Base-by-base conservation (phyloP, 2,113 vertebrate genomes). In the Anarrhichthys ocellatus region DNA sequence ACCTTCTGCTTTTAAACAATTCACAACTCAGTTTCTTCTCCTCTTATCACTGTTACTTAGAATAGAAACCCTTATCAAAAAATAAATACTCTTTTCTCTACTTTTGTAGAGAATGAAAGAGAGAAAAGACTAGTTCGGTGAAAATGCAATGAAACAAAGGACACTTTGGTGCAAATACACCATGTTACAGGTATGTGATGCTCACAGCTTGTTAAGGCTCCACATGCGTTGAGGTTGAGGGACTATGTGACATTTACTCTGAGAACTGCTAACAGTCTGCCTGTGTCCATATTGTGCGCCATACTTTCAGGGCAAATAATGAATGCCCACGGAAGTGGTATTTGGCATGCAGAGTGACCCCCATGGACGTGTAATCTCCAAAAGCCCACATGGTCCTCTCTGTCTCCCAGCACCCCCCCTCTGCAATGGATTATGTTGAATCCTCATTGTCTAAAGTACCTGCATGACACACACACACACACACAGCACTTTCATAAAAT, bases 261-360 rank as follows among this genome's bases (percentile, higher is more conserved):
- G 20, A 50, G 44, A 64, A 34, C 56, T 65, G 34, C 72, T 44
- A 70, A 76, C 63, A 50, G 73, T 58, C 44, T 63, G 40, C 61
- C 15, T 24, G 32, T 69, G 82, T 63, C 80, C 83, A 86, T 87
- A 90, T 73, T 84, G 82, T 80, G 76, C 76, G 68, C 81, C 78
- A 86, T 87, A 85, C 87, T 87, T 81, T 40, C 79, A 73, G 34
- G 59, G 42, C 76, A 83, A 90, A 87, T 86, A 87, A 86, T 87
- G 69, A 66, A 85, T 77, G 56, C 61, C 56, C 76, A 42, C 85
- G 70, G 79, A 83, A 81, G 82, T 67, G 76, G 59, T 64, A 88
- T 84, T 86, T 87, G 56, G 64, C 86, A 85, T 52, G 13, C 46
- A 78, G 32, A 76, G 61, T 7, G 56, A 78, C 78, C 73, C 85